These are phyloP conservation scores for Malthinus flaveolus DNA, from an alignment of 2,888 invertebrate species.

Conservation along the genomic window DNA sequence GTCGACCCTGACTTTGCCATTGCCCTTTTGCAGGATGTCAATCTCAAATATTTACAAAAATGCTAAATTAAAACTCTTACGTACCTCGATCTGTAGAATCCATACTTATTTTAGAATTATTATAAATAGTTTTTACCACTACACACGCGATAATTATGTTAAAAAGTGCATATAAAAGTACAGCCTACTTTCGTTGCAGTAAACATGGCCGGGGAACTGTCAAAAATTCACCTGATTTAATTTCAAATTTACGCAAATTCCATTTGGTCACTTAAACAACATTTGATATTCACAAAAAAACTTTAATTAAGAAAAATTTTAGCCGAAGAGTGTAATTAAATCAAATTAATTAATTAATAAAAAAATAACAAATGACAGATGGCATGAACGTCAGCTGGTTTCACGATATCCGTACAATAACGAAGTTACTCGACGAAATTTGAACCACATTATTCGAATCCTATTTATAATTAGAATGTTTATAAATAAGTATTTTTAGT, in stretches of 20 bases:
- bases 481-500: no score
- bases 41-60: conserved; percentile 37
- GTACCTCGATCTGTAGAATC: conserved; percentile 50
- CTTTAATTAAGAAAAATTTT: background rate
- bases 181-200: conserved; percentile 52
- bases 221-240: conserved; percentile 10
- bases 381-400: no score
- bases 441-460: no score
- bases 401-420: no score
- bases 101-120: conserved; percentile 39
- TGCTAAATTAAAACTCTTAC: conserved; percentile 40
- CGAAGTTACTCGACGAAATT: no score
- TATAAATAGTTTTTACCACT: conserved; percentile 31
- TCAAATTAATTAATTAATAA: background rate
- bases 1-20: conserved; percentile 66
- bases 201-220: conserved; percentile 49
- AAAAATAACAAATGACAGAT: conserved; percentile 2
- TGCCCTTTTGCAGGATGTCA: conserved; percentile 57
- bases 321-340: background rate
- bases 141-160: conserved; percentile 41
- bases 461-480: no score
- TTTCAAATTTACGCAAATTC: background rate
- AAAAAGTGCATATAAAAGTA: conserved; percentile 47
- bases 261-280: background rate
- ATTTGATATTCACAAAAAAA: background rate